Evolutionary conservation across 1,140 invertebrate species (phyloP), one percentile per base, ranked within the genome.

Genomic region (Doryteuthis pealeii): DNA sequence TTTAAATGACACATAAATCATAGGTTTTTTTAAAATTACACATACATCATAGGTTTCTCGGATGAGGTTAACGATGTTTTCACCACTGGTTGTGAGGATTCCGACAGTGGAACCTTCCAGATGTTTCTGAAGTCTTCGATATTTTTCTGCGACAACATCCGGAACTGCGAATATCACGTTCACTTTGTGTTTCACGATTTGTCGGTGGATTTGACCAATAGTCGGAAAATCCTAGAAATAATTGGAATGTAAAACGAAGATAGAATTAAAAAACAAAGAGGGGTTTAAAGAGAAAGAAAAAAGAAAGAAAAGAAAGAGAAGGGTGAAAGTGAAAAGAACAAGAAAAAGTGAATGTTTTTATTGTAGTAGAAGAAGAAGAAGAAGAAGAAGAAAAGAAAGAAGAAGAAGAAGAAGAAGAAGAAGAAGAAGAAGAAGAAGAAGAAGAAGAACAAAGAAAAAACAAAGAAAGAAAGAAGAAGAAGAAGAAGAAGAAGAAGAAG

Each of bases 141-240:
- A 82, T n/a, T 73, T 54, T 0, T 40, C 3, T 40, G 32, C 28
- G 66, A 33, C 71, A 31, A 40, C 26, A 12, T 70, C 66, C 18
- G 43, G 65, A 18, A 99, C 96, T 10, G 97, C 97, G 90, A 99
- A 99, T 79, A 99, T 98, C 54, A 99, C 91, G 86, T 98, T 98
- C 71, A 99, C 96, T 26, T 95, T 93, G 83, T 97, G 94, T 83
- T 98, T 92, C 83, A 94, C 94, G 31, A 97, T 94, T 89, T 95
- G 95, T 93, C 94, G 81, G 75, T 89, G 88, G 40, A 93, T 88
- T 83, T 98, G 87, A 45, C 96, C 96, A 74, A 99, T 94, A 67
- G 96, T 98, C 0, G 98, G 98, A 89, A 99, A 99, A 88, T 99
- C 97, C 88, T 97, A 40, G 71, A 81, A 70, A 79, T 78, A 71